Percentiles rank a stretch among this genome's conserved stretches.
Evolutionary conservation across 2,113 vertebrate genomes (phyloP).

Genomic region (Ardeotis arabs): DNA sequence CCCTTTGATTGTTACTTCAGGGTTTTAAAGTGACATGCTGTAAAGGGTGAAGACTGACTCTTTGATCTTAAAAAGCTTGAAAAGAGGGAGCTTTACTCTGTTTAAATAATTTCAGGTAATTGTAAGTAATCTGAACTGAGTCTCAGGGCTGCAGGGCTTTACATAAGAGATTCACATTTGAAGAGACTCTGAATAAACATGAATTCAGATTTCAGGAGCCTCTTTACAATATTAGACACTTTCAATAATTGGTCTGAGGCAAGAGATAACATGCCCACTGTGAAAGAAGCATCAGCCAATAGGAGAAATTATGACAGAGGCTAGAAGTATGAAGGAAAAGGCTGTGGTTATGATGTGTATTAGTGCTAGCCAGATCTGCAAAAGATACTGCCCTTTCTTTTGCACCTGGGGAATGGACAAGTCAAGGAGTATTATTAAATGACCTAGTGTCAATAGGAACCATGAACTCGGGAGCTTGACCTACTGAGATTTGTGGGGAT

Average conservation of each 20-base stretch:
- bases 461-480: not conserved
- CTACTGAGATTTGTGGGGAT: not conserved
- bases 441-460: not conserved
- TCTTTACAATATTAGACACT: not conserved
- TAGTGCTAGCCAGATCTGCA: not conserved
- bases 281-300: not conserved
- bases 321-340: not conserved
- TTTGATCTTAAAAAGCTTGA: slow-evolving; percentile 71
- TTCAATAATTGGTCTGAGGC: not conserved
- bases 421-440: not conserved
- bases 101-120: slow-evolving; percentile 62
- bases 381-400: not conserved
- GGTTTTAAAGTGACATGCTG: slow-evolving; percentile 36
- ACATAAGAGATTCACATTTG: slow-evolving; percentile 32
- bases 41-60: slow-evolving; percentile 33
- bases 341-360: not conserved
- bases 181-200: slow-evolving; percentile 55
- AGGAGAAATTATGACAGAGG: not conserved
- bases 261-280: not conserved
- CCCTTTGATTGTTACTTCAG: slow-evolving; percentile 51
- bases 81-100: slow-evolving; percentile 34
- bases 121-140: slow-evolving; percentile 63
- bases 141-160: slow-evolving; percentile 38
- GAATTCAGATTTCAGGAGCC: not conserved
- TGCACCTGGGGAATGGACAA: not conserved